Conservation (phyloP, 2,888 invertebrate species). For the Thalpophila matura region DNA sequence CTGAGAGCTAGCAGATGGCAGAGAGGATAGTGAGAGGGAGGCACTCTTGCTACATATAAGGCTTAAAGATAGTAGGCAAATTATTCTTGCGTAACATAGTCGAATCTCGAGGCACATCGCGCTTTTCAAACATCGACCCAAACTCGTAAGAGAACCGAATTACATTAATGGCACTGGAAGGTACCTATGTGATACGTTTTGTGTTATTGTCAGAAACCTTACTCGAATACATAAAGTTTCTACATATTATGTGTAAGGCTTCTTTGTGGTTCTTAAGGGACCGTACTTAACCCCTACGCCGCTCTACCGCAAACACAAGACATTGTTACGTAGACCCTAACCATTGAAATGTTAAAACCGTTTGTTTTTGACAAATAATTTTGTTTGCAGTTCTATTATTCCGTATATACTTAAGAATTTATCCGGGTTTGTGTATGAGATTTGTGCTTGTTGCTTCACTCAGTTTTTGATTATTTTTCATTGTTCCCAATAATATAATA, state of each 20-base stretch:
- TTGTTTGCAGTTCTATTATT: neutral
- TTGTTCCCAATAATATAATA: no score
- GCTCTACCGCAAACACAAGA: conserved; percentile 9
- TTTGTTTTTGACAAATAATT: conserved; percentile 16
- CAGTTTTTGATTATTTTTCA: no score
- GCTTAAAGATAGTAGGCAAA: no score
- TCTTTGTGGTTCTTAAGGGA: conserved; percentile 29
- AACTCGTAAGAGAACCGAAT: neutral
- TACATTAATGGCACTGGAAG: conserved; percentile 6
- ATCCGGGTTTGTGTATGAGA: neutral
- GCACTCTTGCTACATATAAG: no score
- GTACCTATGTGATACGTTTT: conserved; percentile 11
- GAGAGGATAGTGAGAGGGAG: no score
- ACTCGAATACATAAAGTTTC: neutral
- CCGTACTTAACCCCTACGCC: conserved; percentile 42
- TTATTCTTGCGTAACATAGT: no score
- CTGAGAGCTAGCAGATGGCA: no score
- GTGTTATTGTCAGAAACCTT: conserved; percentile 4
- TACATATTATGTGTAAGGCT: conserved; percentile 18
- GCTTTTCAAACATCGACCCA: neutral
- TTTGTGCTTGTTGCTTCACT: no score
- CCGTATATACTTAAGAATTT: neutral
- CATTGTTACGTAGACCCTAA: conserved; percentile 13
- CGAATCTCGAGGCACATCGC: no score
- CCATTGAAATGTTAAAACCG: neutral